Evolutionary conservation across 2,888 invertebrate species (phyloP).

Genomic region (Chrysodeixis includens): DNA sequence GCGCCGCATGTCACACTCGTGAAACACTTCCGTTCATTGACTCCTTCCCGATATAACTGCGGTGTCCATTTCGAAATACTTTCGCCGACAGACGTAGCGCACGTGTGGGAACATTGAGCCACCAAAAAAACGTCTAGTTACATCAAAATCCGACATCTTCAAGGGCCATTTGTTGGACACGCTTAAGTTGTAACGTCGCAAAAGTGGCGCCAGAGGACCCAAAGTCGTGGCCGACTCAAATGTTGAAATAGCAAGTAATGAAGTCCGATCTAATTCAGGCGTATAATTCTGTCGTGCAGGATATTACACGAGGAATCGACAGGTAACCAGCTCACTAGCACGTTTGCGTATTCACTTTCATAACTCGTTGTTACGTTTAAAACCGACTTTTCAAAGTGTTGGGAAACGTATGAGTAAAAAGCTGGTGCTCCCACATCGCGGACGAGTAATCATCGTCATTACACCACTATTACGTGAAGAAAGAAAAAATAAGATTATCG

Average conservation of each 20-base stretch:
- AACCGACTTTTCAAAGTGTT: constrained; percentile 84
- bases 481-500: constrained; percentile 75
- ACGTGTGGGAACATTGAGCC: constrained; percentile 67
- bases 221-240: constrained; percentile 46
- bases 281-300: constrained; percentile 76
- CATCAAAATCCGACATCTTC: constrained; percentile 74
- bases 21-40: constrained; percentile 89
- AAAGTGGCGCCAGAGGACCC: constrained; percentile 58
- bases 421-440: constrained; percentile 82
- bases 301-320: constrained; percentile 77
- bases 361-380: constrained; percentile 85
- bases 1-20: constrained; percentile 85
- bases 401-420: constrained; percentile 82
- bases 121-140: constrained; percentile 58
- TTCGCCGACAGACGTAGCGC: constrained; percentile 74
- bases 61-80: constrained; percentile 82
- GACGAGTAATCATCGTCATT: constrained; percentile 80
- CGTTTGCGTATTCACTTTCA: constrained; percentile 85
- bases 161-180: constrained; percentile 70
- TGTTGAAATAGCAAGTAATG: constrained; percentile 63
- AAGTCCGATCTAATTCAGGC: constrained; percentile 60
- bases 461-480: constrained; percentile 67
- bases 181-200: constrained; percentile 60
- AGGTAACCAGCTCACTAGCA: constrained; percentile 74
- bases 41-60: constrained; percentile 86